A percentile compares a stretch with the other conserved stretches of the same genome.
These are phyloP conservation scores for Sialia sialis DNA, from an alignment of 2,113 vertebrate species.

Conservation along the genomic window DNA sequence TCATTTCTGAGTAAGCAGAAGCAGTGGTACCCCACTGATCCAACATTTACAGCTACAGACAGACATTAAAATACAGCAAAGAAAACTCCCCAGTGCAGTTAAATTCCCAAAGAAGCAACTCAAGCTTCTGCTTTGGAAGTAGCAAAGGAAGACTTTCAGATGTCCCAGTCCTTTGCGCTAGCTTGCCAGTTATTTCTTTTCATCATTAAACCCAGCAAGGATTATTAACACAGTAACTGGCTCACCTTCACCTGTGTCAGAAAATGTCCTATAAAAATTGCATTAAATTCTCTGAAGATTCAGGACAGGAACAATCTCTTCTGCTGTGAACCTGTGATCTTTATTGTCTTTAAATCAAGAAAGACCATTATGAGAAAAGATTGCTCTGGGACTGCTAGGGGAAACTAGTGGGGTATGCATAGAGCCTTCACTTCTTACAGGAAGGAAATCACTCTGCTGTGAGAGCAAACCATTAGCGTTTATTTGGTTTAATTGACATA, in stretches of 20 bases:
- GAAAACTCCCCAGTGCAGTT: not conserved
- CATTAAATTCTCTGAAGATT: constrained; percentile 18
- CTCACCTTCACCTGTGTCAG: constrained; percentile 17
- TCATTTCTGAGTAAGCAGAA: not conserved
- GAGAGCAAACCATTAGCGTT: not conserved
- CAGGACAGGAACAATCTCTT: not conserved
- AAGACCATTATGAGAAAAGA: not conserved
- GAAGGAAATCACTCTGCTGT: not conserved
- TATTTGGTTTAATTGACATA: not conserved
- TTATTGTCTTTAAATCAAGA: constrained; percentile 47
- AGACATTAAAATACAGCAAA: not conserved
- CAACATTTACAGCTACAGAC: not conserved
- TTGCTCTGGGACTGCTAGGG: not conserved
- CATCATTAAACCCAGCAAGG: constrained; percentile 41
- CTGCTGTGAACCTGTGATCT: not conserved
- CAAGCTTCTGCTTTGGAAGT: constrained; percentile 18
- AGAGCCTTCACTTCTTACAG: not conserved
- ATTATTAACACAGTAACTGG: constrained; percentile 18
- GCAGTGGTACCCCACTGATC: not conserved
- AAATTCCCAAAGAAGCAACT: constrained; percentile 3
- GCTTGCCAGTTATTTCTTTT: constrained; percentile 26
- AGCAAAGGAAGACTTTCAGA: constrained; percentile 2
- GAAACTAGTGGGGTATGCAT: not conserved
- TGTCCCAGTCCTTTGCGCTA: not conserved
- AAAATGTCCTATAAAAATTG: not conserved